Base-by-base conservation (phyloP, 2,797 vertebrate genomes). In the Thalassophryne amazonica region DNA sequence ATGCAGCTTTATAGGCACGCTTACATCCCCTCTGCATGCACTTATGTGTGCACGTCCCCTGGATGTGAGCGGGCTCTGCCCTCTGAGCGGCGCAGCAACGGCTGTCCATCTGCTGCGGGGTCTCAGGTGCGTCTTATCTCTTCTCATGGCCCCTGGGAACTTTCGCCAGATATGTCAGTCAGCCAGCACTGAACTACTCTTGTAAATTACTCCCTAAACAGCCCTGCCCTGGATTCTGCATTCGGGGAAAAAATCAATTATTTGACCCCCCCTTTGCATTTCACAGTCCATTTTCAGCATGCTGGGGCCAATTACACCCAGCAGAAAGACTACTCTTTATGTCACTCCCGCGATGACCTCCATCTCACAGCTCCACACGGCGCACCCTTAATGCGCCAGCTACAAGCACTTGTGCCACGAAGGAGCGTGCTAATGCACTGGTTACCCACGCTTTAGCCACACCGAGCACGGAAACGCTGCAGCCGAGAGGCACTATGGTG, bases 201-300 rank as follows among this genome's bases (percentile, higher is more conserved):
- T 86, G 85, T 87, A 88, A 88, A 89, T 88, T 80, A 85, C 81
- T 86, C 80, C 69, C 88, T 88, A 89, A 91, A 87, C 82, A 85
- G 86, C 80, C 83, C 81, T 78, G 79, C 74, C 76, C 85, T 83
- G 86, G 81, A 86, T 87, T 83, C 81, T 83, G 76, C 83, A 84
- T 89, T 87, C 29, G 75, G 72, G 72, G 78, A 72, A 84, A 40
- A 88, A 92, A 92, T 91, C 87, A 90, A 91, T 90, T 90, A 90
- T 87, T 84, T 83, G 83, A 86, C 85, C 85, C 83, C 81, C 85
- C 83, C 63, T 78, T n/a, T 83, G 86, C 87, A 87, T 90, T 89
- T 87, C 89, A 91, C 89, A 91, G 89, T 74, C 78, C 84, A 90
- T 90, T 90, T 89, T 83, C 81, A 86, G 86, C 88, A 88, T 80